Conservation (phyloP, 2,888 invertebrate genomes). For the Pachycephus smyrnensis region DNA sequence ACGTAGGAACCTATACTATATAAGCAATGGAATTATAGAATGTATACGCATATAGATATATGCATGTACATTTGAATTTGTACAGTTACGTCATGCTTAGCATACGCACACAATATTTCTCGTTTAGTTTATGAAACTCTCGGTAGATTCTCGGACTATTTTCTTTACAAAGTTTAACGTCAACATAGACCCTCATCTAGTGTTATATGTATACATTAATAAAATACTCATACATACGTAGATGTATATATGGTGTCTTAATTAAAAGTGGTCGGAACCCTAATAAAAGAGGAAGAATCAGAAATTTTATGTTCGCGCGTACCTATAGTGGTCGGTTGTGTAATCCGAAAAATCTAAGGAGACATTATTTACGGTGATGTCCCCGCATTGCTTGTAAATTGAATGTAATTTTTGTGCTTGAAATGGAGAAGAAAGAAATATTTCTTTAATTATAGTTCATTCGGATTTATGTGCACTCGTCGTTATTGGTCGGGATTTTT, state of each 20-base stretch:
- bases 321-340: too few species aligned
- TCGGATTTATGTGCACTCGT: too few species aligned
- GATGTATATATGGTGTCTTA: background rate
- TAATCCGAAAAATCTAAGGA: too few species aligned
- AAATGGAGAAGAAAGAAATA: too few species aligned
- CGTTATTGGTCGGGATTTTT: too few species aligned
- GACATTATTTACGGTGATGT: too few species aligned
- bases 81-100: background rate
- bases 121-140: background rate
- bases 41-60: background rate
- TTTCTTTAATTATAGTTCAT: too few species aligned
- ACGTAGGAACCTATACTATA: background rate
- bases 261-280: background rate
- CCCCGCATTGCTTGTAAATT: too few species aligned
- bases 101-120: background rate
- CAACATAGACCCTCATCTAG: background rate
- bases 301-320: too few species aligned
- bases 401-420: too few species aligned
- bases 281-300: too few species aligned
- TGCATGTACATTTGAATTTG: background rate
- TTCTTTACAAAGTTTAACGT: background rate
- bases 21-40: background rate
- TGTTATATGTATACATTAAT: background rate
- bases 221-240: background rate
- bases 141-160: background rate